These are phyloP conservation scores for Opisthocomus hoazin DNA, from an alignment of 2,113 vertebrate species.

Conservation along the genomic window DNA sequence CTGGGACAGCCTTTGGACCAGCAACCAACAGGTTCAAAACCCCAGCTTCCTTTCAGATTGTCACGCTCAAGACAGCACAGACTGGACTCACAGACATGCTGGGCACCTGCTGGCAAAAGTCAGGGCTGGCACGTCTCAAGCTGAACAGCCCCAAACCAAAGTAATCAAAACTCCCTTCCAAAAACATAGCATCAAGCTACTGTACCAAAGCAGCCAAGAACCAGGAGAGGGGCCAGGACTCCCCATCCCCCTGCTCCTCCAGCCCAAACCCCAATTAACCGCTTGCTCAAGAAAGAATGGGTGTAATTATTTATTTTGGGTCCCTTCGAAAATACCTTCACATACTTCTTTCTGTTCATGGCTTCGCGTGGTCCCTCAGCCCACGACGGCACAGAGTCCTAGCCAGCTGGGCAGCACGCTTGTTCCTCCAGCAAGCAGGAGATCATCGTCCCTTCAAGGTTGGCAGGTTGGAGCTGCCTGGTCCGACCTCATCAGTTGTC, in stretches of 20 bases:
- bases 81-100: accelerated
- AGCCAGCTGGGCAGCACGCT: not conserved
- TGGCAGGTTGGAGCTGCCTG: not conserved
- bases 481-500: not conserved
- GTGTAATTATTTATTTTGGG: constrained; percentile 38
- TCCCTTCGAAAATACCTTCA: not conserved
- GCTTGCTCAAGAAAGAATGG: not conserved
- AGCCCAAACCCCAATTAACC: not conserved
- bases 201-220: not conserved
- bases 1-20: not conserved
- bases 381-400: not conserved
- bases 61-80: not conserved
- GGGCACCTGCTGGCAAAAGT: not conserved
- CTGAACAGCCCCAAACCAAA: not conserved
- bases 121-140: not conserved
- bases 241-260: not conserved
- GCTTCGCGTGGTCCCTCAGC: not conserved
- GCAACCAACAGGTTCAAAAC: not conserved
- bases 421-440: not conserved
- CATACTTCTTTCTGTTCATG: not conserved
- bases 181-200: not conserved
- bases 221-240: not conserved
- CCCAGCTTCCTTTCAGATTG: not conserved
- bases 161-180: not conserved
- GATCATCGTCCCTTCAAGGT: not conserved